These are phyloP conservation scores for Nomia melanderi DNA, from an alignment of 1,140 invertebrate species.

Conservation along the genomic window DNA sequence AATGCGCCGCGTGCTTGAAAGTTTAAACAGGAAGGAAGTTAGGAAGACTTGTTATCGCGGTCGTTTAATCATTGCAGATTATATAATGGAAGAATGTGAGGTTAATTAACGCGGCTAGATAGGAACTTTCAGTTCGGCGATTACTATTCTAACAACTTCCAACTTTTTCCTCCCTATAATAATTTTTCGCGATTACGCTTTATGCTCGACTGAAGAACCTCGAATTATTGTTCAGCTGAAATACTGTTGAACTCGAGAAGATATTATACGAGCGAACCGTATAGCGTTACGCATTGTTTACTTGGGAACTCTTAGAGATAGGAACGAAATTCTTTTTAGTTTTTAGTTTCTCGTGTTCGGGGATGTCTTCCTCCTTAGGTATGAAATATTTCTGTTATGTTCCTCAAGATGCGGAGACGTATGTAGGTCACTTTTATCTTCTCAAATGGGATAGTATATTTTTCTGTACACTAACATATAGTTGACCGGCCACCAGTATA, in stretches of 20 bases:
- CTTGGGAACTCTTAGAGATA: too few relatives aligned
- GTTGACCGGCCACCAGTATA: too few relatives aligned
- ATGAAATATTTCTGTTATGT: too few relatives aligned
- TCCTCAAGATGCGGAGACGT: too few relatives aligned
- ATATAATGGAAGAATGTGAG: conserved; percentile 40
- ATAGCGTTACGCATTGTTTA: too few relatives aligned
- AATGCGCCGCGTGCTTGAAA: conserved; percentile 36
- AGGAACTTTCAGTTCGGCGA: conserved; percentile 18
- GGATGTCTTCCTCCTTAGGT: too few relatives aligned
- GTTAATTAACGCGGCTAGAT: conserved; percentile 38
- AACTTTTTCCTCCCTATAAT: neutral
- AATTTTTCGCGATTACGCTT: conserved; percentile 8
- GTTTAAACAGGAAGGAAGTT: conserved; percentile 39
- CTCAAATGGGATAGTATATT: too few relatives aligned
- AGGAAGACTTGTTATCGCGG: conserved; percentile 48
- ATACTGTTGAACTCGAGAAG: neutral
- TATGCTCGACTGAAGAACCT: neutral
- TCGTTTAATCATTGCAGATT: conserved; percentile 38
- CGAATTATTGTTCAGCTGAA: conserved; percentile 7
- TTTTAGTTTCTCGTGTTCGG: too few relatives aligned
- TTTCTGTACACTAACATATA: too few relatives aligned
- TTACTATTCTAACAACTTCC: conserved; percentile 29
- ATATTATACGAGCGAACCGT: too few relatives aligned
- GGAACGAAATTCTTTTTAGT: too few relatives aligned
- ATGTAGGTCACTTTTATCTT: too few relatives aligned